Evolutionary conservation across 2,113 vertebrate genomes (phyloP).

Genomic region (Psittacara wagleri): DNA sequence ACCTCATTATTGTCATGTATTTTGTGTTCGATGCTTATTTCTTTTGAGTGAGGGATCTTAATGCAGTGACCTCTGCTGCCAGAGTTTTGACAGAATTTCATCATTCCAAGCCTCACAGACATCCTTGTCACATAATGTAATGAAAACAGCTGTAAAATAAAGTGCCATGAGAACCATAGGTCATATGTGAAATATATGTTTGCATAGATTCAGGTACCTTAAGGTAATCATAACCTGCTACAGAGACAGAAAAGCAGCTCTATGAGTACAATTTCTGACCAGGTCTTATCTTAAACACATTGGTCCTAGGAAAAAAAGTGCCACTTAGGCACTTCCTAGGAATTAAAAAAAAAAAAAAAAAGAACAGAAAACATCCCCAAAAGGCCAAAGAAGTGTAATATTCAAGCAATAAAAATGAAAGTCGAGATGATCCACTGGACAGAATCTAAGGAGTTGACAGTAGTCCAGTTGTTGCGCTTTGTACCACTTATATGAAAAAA

Average conservation of each 20-base stretch:
- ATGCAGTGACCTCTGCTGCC: background rate
- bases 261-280: background rate
- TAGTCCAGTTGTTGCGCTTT: background rate
- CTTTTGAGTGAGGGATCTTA: background rate
- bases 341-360: background rate
- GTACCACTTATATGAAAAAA: background rate
- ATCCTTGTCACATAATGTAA: rapidly evolving
- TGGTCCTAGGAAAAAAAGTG: background rate
- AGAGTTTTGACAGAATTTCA: background rate
- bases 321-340: background rate
- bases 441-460: background rate
- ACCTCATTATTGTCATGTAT: background rate
- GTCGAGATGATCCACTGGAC: background rate
- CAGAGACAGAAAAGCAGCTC: background rate
- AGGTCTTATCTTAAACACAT: background rate
- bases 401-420: background rate
- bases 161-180: background rate
- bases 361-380: background rate
- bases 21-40: background rate
- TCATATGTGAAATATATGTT: background rate
- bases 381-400: background rate
- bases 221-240: background rate
- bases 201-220: background rate
- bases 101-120: background rate
- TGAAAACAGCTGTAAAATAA: background rate